Conservation (phyloP, 2,113 vertebrate species). For the Triplophysa rosa region DNA sequence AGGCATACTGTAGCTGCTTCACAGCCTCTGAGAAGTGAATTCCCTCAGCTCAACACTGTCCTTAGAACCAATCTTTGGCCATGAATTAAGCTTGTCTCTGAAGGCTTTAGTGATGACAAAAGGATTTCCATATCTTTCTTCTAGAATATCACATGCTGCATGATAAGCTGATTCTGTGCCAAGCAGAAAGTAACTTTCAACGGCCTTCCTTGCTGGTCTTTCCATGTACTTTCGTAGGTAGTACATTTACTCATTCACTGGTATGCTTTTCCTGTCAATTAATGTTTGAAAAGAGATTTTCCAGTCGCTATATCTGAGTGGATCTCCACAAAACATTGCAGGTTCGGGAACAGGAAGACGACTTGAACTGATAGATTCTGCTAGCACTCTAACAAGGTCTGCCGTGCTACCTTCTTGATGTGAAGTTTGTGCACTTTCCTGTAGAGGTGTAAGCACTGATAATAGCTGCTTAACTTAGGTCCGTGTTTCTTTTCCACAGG, state of each 20-base stretch:
- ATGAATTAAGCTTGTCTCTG: conserved; percentile 15
- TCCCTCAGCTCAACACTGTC: neutral
- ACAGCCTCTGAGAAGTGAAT: too few relatives aligned
- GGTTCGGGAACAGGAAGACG: conserved; percentile 50
- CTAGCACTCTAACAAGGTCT: neutral
- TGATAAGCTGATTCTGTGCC: conserved; percentile 17
- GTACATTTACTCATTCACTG: neutral
- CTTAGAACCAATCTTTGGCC: neutral
- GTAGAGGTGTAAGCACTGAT: too few relatives aligned
- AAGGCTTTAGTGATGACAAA: conserved; percentile 36
- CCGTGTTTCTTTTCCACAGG: too few relatives aligned
- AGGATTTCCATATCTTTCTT: conserved; percentile 33
- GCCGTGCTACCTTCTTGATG: too few relatives aligned
- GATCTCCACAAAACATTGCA: conserved; percentile 44
- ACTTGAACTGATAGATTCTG: conserved; percentile 34
- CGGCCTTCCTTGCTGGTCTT: conserved; percentile 28
- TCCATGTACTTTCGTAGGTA: conserved; percentile 42
- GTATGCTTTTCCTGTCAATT: conserved; percentile 43
- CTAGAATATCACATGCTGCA: conserved; percentile 21
- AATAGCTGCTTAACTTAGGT: too few relatives aligned
- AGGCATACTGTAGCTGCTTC: too few relatives aligned
- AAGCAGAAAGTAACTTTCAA: conserved; percentile 43
- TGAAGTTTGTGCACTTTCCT: too few relatives aligned
- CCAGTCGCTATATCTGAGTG: conserved; percentile 45
- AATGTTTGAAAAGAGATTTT: conserved; percentile 46